These are phyloP conservation scores for Fratercula arctica DNA, from an alignment of 2,797 vertebrate species.

Conservation along the genomic window DNA sequence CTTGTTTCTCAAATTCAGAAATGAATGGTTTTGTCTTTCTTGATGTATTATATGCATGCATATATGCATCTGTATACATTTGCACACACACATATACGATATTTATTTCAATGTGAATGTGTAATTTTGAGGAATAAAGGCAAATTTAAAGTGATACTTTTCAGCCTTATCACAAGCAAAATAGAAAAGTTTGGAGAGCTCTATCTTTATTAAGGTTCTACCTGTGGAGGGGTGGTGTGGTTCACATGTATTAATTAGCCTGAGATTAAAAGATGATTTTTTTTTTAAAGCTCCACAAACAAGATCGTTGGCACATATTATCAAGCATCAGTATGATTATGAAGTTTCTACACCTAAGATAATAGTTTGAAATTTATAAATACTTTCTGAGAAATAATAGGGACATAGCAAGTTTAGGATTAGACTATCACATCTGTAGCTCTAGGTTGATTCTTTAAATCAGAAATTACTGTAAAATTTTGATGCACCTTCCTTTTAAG, in stretches of 20 bases:
- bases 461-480: background rate
- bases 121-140: background rate
- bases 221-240: background rate
- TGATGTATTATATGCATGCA: background rate
- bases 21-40: background rate
- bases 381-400: background rate
- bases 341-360: background rate
- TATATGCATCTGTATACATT: background rate
- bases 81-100: background rate
- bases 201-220: background rate
- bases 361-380: background rate
- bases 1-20: background rate
- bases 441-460: background rate
- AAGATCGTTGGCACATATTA: background rate
- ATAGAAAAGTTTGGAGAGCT: background rate
- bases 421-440: background rate
- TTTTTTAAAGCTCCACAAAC: background rate
- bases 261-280: background rate
- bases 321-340: background rate
- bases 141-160: background rate
- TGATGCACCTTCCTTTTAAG: background rate
- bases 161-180: background rate
- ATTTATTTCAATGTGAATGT: background rate
- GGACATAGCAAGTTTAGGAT: background rate
- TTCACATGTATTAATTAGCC: background rate